A percentile compares a stretch with the other conserved stretches of the same genome.
These are phyloP conservation scores for Sigmodon hispidus DNA, from an alignment of 2,113 vertebrate genomes.

Conservation along the genomic window DNA sequence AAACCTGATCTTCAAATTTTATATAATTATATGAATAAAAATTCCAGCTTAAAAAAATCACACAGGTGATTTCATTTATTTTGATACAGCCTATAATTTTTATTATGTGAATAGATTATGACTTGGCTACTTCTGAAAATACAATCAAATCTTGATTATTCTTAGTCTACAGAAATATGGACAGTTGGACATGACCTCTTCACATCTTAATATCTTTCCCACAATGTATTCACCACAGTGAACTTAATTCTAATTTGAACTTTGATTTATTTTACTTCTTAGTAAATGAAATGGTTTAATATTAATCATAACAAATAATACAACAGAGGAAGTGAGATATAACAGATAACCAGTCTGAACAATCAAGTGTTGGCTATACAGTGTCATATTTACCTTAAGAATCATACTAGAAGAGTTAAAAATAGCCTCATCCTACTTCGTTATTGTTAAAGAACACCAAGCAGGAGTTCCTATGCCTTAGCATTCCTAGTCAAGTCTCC, in stretches of 20 bases:
- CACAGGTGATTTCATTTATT: constrained; percentile 51
- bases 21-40: constrained; percentile 49
- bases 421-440: constrained; percentile 76
- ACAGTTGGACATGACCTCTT: constrained; percentile 33
- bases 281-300: constrained; percentile 39
- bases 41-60: constrained; percentile 55
- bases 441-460: constrained; percentile 68
- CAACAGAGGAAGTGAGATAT: neutral
- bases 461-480: constrained; percentile 81
- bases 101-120: constrained; percentile 10
- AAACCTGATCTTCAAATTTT: constrained; percentile 50
- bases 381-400: constrained; percentile 27
- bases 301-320: constrained; percentile 11
- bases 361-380: constrained; percentile 70
- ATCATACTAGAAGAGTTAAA: constrained; percentile 72
- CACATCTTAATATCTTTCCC: constrained; percentile 19
- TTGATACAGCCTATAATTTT: constrained; percentile 22
- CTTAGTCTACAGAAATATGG: neutral
- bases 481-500: constrained; percentile 85
- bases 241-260: constrained; percentile 41
- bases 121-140: constrained; percentile 47
- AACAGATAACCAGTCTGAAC: neutral
- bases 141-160: constrained; percentile 65
- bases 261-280: constrained; percentile 42
- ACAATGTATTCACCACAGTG: constrained; percentile 29